Conservation (phyloP, 2,113 vertebrate species). For the Thomomys bottae region DNA sequence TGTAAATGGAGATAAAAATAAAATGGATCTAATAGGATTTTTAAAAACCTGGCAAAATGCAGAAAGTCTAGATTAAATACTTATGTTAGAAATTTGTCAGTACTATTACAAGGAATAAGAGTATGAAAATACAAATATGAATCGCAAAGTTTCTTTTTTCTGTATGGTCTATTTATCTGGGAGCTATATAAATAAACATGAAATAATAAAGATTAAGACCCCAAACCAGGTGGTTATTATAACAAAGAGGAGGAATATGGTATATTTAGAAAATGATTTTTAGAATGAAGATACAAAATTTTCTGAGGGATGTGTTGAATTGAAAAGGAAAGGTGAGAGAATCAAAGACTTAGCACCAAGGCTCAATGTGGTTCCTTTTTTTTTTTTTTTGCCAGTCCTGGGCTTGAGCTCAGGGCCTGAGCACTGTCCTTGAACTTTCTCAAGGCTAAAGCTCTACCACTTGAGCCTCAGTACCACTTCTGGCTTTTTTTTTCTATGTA, state of each 20-base stretch:
- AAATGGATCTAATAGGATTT: neutral
- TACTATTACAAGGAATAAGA: neutral
- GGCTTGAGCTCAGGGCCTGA: no score
- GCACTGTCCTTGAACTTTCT: no score
- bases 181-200: neutral
- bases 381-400: no score
- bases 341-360: neutral
- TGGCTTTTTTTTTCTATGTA: no score
- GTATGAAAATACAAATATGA: neutral
- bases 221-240: neutral
- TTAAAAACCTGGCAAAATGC: neutral
- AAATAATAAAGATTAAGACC: neutral
- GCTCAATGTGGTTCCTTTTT: no score
- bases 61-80: neutral
- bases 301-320: neutral
- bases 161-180: neutral
- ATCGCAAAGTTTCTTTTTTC: neutral
- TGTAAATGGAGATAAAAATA: conserved; percentile 4
- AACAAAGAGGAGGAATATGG: neutral
- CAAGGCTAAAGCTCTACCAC: no score
- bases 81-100: neutral
- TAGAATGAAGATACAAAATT: neutral
- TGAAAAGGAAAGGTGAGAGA: neutral
- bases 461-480: no score
- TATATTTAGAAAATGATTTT: neutral